These are phyloP conservation scores for Synchiropus splendidus DNA, from an alignment of 2,113 vertebrate species.

Conservation along the genomic window DNA sequence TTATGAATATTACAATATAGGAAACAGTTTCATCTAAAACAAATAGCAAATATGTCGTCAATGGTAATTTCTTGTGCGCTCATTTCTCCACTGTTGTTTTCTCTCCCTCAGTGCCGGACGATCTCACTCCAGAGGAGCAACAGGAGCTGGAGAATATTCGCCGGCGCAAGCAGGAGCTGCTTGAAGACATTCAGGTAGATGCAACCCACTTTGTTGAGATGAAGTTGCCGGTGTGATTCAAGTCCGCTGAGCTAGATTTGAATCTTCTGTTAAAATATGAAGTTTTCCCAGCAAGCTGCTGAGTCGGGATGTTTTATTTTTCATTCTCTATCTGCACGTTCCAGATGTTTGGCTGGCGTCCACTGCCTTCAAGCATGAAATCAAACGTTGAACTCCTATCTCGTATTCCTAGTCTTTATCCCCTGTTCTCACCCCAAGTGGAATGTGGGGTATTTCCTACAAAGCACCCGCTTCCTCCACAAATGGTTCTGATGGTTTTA, in stretches of 20 bases:
- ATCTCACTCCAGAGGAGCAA: conserved; percentile 90
- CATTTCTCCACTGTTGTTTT: conserved; percentile 12
- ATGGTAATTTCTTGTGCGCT: too few relatives aligned
- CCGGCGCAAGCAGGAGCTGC: conserved; percentile 90
- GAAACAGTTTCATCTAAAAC: too few relatives aligned
- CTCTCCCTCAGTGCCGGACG: conserved; percentile 76
- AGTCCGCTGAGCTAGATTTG: too few relatives aligned
- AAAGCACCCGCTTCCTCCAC: conserved; percentile 11
- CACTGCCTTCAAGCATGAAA: neutral
- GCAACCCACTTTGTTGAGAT: too few relatives aligned
- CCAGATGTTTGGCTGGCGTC: conserved; percentile 9
- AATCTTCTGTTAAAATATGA: neutral
- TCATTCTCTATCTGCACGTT: neutral
- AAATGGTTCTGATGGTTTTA: neutral
- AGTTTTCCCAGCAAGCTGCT: too few relatives aligned
- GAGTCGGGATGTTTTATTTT: neutral
- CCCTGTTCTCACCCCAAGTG: conserved; percentile 15
- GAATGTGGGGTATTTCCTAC: conserved; percentile 44
- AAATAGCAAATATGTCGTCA: too few relatives aligned
- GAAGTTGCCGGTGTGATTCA: neutral
- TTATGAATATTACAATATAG: too few relatives aligned
- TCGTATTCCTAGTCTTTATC: neutral
- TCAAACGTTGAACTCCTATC: conserved; percentile 24
- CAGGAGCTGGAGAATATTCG: conserved; percentile 95
- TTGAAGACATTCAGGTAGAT: conserved; percentile 92